Conservation (phyloP, 1,140 invertebrate species). For the Atta colombica region DNA sequence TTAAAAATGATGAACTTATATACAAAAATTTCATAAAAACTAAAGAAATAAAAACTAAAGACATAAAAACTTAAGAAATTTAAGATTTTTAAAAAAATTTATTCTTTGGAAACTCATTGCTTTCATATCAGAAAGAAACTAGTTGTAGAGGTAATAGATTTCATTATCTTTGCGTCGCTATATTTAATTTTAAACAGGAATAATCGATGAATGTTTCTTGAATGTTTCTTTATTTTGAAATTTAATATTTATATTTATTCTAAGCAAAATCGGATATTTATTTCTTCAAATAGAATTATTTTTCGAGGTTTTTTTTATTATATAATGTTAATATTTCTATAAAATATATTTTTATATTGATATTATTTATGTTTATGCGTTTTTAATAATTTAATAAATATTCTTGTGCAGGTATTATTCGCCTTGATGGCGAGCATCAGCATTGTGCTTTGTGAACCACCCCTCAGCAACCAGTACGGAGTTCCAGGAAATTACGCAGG, state of each 20-base stretch:
- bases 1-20: slow-evolving; percentile 3
- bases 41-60: too few relatives aligned
- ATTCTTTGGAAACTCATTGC: neutral
- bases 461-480: slow-evolving; percentile 84
- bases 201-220: neutral
- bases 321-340: too few relatives aligned
- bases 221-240: neutral
- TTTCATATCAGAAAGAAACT: neutral
- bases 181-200: neutral
- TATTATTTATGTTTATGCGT: neutral
- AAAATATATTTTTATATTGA: neutral
- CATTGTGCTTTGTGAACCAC: slow-evolving; percentile 80
- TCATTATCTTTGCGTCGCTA: neutral
- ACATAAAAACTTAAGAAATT: neutral
- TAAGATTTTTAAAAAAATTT: neutral
- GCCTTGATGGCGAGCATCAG: slow-evolving; percentile 76
- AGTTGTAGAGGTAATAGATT: neutral
- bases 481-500: slow-evolving; percentile 83
- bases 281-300: slow-evolving; percentile 1
- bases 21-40: neutral
- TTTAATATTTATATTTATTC: slow-evolving; percentile 2
- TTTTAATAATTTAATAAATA: slow-evolving; percentile 5
- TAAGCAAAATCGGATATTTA: neutral
- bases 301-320: neutral
- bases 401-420: slow-evolving; percentile 77